Evolutionary conservation across 1,140 invertebrate species (phyloP).

Genomic region (Drosophila simulans): DNA sequence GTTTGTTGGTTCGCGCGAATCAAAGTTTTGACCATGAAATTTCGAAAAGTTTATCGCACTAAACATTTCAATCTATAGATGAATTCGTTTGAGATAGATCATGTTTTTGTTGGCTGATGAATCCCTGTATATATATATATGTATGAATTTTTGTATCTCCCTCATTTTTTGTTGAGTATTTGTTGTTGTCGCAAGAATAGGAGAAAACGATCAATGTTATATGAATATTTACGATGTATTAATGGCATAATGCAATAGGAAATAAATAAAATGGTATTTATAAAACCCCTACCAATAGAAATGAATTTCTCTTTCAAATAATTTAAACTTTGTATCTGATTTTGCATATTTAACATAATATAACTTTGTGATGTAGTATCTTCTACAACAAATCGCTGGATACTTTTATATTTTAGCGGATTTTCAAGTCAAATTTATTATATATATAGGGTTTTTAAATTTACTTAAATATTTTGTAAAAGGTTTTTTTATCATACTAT

Average conservation of each 20-base stretch:
- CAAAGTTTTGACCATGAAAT: slow-evolving; percentile 51
- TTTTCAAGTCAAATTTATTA: too few species aligned
- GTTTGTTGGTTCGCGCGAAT: slow-evolving; percentile 45
- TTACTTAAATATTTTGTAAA: too few species aligned
- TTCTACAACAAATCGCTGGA: too few species aligned
- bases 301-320: slow-evolving; percentile 1
- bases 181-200: slow-evolving; percentile 49
- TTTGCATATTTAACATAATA: not conserved
- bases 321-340: not conserved
- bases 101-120: slow-evolving; percentile 25
- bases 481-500: too few species aligned
- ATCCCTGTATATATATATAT: slow-evolving; percentile 45
- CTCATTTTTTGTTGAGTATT: slow-evolving; percentile 68
- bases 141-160: slow-evolving; percentile 58
- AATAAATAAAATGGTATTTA: slow-evolving; percentile 73
- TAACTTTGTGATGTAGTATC: too few species aligned
- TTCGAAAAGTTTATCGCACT: slow-evolving; percentile 36
- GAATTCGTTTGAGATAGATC: slow-evolving; percentile 9
- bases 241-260: slow-evolving; percentile 65
- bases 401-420: too few species aligned
- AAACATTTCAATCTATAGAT: slow-evolving; percentile 6
- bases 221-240: slow-evolving; percentile 78
- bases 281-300: slow-evolving; percentile 52
- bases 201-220: slow-evolving; percentile 67
- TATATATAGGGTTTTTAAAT: not conserved